Percentiles rank a stretch among this genome's conserved stretches.
phyloP scores from a whole-genome alignment of 2,888 invertebrate species.

The Dorcus parallelipipedus region DNA sequence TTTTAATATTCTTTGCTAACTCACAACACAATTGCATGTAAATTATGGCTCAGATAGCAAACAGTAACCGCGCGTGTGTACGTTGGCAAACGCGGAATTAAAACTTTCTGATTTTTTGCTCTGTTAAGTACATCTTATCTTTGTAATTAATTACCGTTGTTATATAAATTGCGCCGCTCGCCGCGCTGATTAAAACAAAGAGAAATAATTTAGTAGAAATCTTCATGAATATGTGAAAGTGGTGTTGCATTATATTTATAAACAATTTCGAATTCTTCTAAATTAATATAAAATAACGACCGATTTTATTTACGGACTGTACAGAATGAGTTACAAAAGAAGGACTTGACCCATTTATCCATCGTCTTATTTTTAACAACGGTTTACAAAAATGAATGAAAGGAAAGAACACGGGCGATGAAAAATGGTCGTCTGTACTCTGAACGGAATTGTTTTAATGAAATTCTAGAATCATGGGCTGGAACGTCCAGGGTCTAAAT shows the following conservation, averaged over 20 bases:
- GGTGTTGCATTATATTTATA: not conserved
- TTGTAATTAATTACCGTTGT: conserved; percentile 29
- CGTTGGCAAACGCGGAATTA: conserved; percentile 14
- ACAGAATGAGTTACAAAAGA: too few relatives aligned
- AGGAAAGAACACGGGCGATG: too few relatives aligned
- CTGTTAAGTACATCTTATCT: conserved; percentile 30
- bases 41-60: conserved; percentile 19
- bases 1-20: not conserved
- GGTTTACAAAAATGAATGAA: too few relatives aligned
- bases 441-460: conserved; percentile 7
- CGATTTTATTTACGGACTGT: too few relatives aligned
- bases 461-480: conserved; percentile 10
- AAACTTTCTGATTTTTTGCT: conserved; percentile 34
- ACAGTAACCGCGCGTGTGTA: conserved; percentile 16
- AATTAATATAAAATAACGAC: too few relatives aligned
- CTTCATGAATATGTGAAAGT: conserved; percentile 22
- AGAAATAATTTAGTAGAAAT: conserved; percentile 16
- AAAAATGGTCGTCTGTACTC: too few relatives aligned
- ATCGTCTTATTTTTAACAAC: too few relatives aligned
- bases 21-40: conserved; percentile 7
- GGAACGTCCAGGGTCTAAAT: conserved; percentile 15
- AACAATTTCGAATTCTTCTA: too few relatives aligned
- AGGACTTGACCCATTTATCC: too few relatives aligned
- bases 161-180: conserved; percentile 27
- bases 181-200: conserved; percentile 23